Evolutionary conservation across 2,113 vertebrate genomes (phyloP), one percentile per base, ranked within the genome.

Genomic region (Eublepharis macularius): DNA sequence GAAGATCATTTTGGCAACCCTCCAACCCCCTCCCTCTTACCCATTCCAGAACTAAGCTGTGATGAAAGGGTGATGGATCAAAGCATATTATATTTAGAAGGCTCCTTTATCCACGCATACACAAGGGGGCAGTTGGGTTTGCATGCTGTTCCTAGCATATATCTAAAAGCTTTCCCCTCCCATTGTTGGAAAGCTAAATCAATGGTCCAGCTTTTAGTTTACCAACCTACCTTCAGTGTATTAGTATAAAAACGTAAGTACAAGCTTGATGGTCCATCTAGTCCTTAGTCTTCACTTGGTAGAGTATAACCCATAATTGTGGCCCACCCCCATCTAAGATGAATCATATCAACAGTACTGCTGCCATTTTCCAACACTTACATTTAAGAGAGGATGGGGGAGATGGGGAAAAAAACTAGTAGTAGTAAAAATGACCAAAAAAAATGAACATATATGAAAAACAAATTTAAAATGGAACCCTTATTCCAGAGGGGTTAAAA

Each of bases 61-160:
- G 80, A 43, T 1, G 1, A 82, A 76, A 83, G 76, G 34, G 1
- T 63, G 13, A n/a, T 0, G 3, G 69, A 24, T 39, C 68, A 43
- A 69, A 82, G 45, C 72, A 5, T 4, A 0, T 1, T 8, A 13
- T 17, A 1, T 1, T 16, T 34, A 29, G 47, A 10, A 32, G 32
- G 17, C 6, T 29, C 82, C 69, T 83, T 80, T 51, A 49, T 32
- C 17, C 65, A 11, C 41, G 36, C 80, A 78, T 83, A n/a, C 41
- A 80, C 39, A 65, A 45, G 29, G 57, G 29, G 81, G 80, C 14
- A 80, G 41, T 34, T 32, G 75, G 45, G 41, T 2, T 4, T 8
- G 0, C 0, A 0, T 72, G 49, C 39, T 36, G 3, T 26, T 7
- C 12, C 8, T 54, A 45, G 4, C 12, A 6, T 11, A 29, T 43